These are phyloP conservation scores for Leptopilina syphax DNA, from an alignment of 2,888 invertebrate genomes.

Conservation along the genomic window DNA sequence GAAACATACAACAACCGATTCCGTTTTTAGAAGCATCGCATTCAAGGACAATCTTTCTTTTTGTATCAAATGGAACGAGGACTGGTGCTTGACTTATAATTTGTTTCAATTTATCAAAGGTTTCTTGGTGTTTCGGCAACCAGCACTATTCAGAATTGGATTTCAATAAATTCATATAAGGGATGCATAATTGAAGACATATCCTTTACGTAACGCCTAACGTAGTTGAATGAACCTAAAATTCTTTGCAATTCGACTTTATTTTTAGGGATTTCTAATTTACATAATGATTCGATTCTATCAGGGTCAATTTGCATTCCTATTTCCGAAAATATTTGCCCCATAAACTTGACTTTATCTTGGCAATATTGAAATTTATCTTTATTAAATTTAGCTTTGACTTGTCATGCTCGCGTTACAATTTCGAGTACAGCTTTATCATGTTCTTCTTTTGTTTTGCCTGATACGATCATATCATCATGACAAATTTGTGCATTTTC, in stretches of 20 bases:
- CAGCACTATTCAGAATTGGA: background rate
- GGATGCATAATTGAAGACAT: background rate
- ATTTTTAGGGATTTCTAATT: conserved; percentile 1
- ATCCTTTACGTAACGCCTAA: background rate
- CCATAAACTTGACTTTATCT: conserved; percentile 45
- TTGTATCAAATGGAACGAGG: background rate
- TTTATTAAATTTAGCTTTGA: conserved; percentile 42
- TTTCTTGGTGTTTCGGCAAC: background rate
- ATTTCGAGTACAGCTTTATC: background rate
- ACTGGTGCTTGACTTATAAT: background rate
- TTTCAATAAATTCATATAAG: background rate
- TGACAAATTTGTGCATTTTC: background rate
- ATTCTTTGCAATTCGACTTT: background rate
- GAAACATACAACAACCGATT: background rate
- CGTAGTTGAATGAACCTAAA: background rate
- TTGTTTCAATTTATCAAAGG: background rate
- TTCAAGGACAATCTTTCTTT: background rate
- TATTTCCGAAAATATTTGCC: conserved; percentile 45
- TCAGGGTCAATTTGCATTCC: conserved; percentile 44
- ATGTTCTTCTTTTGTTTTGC: background rate
- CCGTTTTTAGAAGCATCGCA: background rate
- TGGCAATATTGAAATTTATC: conserved; percentile 37
- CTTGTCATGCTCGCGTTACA: background rate
- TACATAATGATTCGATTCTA: background rate
- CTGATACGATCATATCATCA: background rate